Percentiles rank a stretch among this genome's conserved stretches.
These are phyloP conservation scores for Neopipo cinnamomea DNA, from an alignment of 2,113 vertebrate species.

Conservation along the genomic window DNA sequence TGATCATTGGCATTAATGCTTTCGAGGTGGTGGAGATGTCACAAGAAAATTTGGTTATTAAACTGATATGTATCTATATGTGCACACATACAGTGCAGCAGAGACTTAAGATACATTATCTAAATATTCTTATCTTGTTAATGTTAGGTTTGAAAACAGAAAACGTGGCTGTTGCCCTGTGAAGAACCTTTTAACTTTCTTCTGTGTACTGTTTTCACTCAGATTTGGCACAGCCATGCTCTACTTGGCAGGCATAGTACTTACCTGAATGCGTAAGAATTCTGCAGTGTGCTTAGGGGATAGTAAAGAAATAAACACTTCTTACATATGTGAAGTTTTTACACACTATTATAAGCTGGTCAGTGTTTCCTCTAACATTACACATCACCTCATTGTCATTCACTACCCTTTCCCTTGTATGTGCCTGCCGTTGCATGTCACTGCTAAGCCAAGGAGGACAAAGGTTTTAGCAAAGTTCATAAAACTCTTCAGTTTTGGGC, in stretches of 20 bases:
- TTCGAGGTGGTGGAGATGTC: background rate
- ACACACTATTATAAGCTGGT: background rate
- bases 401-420: background rate
- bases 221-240: background rate
- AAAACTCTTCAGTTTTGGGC: background rate
- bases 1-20: background rate
- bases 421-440: background rate
- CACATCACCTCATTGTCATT: background rate
- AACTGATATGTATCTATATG: background rate
- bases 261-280: background rate
- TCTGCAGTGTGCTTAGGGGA: background rate
- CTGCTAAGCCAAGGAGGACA: background rate
- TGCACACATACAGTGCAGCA: rapidly evolving
- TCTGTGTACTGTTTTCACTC: background rate
- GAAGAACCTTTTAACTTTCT: background rate
- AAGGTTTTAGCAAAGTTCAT: background rate
- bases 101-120: background rate
- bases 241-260: background rate
- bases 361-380: background rate
- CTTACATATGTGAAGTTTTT: background rate
- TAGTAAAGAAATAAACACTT: background rate
- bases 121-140: too few relatives aligned
- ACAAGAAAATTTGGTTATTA: background rate
- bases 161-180: background rate
- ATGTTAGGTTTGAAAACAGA: background rate